These are phyloP conservation scores for Lucilia sericata DNA, from an alignment of 1,140 invertebrate species.

Conservation along the genomic window DNA sequence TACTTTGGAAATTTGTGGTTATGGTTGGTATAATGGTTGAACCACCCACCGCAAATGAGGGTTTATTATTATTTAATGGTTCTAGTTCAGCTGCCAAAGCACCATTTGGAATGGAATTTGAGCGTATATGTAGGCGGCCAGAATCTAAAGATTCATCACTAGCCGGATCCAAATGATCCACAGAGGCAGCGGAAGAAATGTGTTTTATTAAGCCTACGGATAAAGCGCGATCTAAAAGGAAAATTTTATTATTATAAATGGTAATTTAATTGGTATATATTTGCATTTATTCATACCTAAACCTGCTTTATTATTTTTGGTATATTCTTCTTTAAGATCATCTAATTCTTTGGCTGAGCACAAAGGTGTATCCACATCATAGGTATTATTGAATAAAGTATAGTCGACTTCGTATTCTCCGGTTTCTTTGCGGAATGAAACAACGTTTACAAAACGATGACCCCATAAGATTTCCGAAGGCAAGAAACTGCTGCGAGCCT, in stretches of 20 bases:
- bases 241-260: too few species aligned
- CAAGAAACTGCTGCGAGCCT: slow-evolving; percentile 89
- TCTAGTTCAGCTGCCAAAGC: slow-evolving; percentile 62
- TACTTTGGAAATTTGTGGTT: slow-evolving; percentile 65
- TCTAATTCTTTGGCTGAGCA: slow-evolving; percentile 81
- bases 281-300: slow-evolving; percentile 57
- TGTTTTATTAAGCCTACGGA: slow-evolving; percentile 56
- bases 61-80: slow-evolving; percentile 58
- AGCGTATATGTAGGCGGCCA: slow-evolving; percentile 62
- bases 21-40: slow-evolving; percentile 54
- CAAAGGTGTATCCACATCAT: slow-evolving; percentile 85
- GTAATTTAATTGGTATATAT: too few species aligned
- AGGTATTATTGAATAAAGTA: slow-evolving; percentile 91
- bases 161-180: slow-evolving; percentile 64
- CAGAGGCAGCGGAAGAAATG: slow-evolving; percentile 61
- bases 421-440: slow-evolving; percentile 89
- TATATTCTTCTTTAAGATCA: slow-evolving; percentile 71
- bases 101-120: slow-evolving; percentile 66
- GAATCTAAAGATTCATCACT: slow-evolving; percentile 66
- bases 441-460: slow-evolving; percentile 86
- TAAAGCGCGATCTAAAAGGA: slow-evolving; percentile 57
- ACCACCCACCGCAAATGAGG: slow-evolving; percentile 62
- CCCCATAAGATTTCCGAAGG: slow-evolving; percentile 93
- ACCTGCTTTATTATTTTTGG: slow-evolving; percentile 57
- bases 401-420: slow-evolving; percentile 93